Base-by-base conservation (phyloP, 2,888 invertebrate species). In the Acheta domesticus region DNA sequence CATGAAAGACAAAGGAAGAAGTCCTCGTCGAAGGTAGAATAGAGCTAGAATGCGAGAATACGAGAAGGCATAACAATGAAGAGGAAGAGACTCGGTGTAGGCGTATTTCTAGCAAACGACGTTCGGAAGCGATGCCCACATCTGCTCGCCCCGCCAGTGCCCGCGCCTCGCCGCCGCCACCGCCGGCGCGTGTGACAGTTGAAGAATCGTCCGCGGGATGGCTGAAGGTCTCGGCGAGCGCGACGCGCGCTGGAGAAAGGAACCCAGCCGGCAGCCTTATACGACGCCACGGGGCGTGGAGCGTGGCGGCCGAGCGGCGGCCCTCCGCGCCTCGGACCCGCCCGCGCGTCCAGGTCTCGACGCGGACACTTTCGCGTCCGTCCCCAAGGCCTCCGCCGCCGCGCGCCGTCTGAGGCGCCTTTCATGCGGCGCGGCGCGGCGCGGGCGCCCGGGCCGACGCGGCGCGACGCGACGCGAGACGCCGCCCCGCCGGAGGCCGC, bases 201-300 rank as follows among this genome's bases (percentile, higher is more conserved):
- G 62, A 62, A 62, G 62, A 62, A 62, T 62, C 62, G 62, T 62
- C 62, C 5, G 62, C 62, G 62, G 8, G 14, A 12, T 62, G 62
- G 62, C 62, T 62, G 62, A 62, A 62, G 62, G 62, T 62, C 62
- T 62, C 62, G 62, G 62, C 14, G 62, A 62, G 62, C n/a, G 62
- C 14, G 36, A 36, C 8, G 36, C 36, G 36, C 36, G 36, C 36
- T 0, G 36, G 62, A 5, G 62, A 62, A 62, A 62, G 62, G 62
- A 5, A 19, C 62, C n/a, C 36, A 36, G 36, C 62, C 62, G n/a
- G n/a, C n/a, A n/a, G 62, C 62, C 62, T 62, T 62, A 62, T 62
- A 62, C n/a, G 62, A 3, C 16, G 62, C 62, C 16, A 62, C 62
- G 62, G 62, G 62, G n/a, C 62, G 36, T 5, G 36, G 36, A 36